These are phyloP conservation scores for Nephrocerus scutellatus DNA, from an alignment of 2,888 invertebrate genomes.

Conservation along the genomic window DNA sequence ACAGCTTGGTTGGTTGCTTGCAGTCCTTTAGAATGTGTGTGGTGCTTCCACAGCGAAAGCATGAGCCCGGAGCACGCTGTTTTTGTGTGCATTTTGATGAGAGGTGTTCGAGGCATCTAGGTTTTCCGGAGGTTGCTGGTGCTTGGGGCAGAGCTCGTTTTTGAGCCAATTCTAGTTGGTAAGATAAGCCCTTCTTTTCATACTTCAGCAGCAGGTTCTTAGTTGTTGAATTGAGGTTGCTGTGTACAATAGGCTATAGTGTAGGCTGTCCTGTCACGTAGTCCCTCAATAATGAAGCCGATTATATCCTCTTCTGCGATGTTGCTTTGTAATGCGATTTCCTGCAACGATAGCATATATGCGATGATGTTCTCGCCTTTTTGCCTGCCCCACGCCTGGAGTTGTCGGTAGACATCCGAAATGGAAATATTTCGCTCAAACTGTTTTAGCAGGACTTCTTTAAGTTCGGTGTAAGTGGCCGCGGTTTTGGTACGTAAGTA, in stretches of 20 bases:
- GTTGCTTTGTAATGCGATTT: too few relatives aligned
- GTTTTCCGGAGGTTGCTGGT: background rate
- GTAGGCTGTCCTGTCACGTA: conserved; percentile 4
- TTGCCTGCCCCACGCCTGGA: conserved; percentile 2
- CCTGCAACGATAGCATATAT: too few relatives aligned
- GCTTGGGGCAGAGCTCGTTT: background rate
- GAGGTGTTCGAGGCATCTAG: conserved; percentile 3
- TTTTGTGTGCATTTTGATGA: conserved; percentile 2
- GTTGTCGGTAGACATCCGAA: conserved; percentile 5
- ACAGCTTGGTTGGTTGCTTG: conserved; percentile 3
- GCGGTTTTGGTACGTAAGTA: conserved; percentile 5
- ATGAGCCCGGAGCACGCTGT: conserved; percentile 5
- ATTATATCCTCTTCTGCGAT: too few relatives aligned
- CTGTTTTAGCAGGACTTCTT: conserved; percentile 1
- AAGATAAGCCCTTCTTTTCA: conserved; percentile 4
- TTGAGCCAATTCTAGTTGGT: too few relatives aligned
- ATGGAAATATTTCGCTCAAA: conserved; percentile 7
- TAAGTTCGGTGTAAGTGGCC: background rate
- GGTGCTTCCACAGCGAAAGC: conserved; percentile 5
- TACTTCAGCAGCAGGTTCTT: conserved; percentile 3
- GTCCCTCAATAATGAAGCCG: too few relatives aligned
- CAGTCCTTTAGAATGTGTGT: conserved; percentile 4
- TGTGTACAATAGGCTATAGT: conserved; percentile 4
- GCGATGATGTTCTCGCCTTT: conserved; percentile 6
- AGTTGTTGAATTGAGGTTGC: conserved; percentile 5